These are phyloP conservation scores for Euclidia mi DNA, from an alignment of 2,888 invertebrate genomes.

Conservation along the genomic window DNA sequence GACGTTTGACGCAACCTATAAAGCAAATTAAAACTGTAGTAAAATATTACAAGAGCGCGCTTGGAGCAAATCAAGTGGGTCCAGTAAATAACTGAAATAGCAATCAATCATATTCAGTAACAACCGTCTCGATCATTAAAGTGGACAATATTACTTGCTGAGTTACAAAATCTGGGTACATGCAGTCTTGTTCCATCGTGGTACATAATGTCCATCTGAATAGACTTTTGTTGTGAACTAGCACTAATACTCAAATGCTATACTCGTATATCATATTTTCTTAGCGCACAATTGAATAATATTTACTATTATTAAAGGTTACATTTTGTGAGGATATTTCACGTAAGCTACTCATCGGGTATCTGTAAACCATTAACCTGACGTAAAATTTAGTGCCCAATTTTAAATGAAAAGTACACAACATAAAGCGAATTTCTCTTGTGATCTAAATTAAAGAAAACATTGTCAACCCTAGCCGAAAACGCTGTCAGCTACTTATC, in stretches of 20 bases:
- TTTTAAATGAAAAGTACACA: slow-evolving; percentile 16
- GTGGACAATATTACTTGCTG: slow-evolving; percentile 7
- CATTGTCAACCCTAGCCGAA: slow-evolving; percentile 16
- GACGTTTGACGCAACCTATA: too few relatives aligned
- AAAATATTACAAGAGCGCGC: slow-evolving; percentile 21
- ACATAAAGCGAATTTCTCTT: not conserved
- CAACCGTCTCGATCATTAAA: slow-evolving; percentile 27
- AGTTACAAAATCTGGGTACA: not conserved
- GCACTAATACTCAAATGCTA: too few relatives aligned
- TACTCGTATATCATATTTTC: too few relatives aligned
- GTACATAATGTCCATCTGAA: too few relatives aligned
- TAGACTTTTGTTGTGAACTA: too few relatives aligned
- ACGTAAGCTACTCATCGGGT: too few relatives aligned
- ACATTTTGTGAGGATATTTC: too few relatives aligned
- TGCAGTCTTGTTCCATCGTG: too few relatives aligned
- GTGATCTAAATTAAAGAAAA: slow-evolving; percentile 26
- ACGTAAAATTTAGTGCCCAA: not conserved
- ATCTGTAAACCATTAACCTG: too few relatives aligned
- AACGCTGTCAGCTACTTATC: slow-evolving; percentile 23
- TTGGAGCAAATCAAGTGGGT: slow-evolving; percentile 33
- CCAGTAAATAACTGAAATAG: slow-evolving; percentile 16
- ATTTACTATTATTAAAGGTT: too few relatives aligned
- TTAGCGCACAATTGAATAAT: too few relatives aligned
- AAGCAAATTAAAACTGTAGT: too few relatives aligned
- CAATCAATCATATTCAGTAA: slow-evolving; percentile 39